Evolutionary conservation across 2,888 invertebrate genomes (phyloP).

Genomic region (Helleia helle): DNA sequence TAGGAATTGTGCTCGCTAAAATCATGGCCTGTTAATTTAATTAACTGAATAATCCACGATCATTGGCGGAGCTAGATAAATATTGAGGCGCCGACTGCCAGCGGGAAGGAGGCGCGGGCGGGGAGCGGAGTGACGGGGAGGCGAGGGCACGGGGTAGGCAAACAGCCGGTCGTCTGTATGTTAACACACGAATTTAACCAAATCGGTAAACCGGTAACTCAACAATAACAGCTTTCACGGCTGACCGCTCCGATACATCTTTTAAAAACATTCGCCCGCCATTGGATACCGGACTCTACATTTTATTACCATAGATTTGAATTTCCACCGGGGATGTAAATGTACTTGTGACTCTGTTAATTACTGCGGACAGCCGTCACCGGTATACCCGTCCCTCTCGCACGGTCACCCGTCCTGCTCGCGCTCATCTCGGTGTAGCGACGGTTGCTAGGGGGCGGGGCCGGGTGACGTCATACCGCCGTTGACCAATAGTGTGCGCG

Average conservation of each 20-base stretch:
- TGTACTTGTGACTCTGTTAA: constrained; percentile 23
- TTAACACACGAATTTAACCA: constrained; percentile 71
- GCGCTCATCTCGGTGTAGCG: constrained; percentile 66
- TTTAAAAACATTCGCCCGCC: constrained; percentile 9
- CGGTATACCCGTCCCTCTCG: constrained; percentile 50
- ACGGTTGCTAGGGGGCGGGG: constrained; percentile 70
- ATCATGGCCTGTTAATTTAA: constrained; percentile 1
- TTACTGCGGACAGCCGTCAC: constrained; percentile 30
- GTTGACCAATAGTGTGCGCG: constrained; percentile 46
- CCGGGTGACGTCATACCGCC: constrained; percentile 53
- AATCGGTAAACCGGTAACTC: constrained; percentile 72
- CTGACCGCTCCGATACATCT: constrained; percentile 43
- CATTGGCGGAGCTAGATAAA: background rate
- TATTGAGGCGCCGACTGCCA: background rate
- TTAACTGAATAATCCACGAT: background rate
- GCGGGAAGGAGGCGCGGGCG: background rate
- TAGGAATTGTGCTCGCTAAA: too few species aligned
- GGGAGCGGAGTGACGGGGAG: too few species aligned
- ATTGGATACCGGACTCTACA: constrained; percentile 23
- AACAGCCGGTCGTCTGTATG: constrained; percentile 56
- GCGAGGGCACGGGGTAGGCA: too few species aligned
- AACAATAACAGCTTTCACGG: constrained; percentile 72
- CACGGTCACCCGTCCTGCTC: constrained; percentile 43
- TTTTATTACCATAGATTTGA: rapidly evolving
- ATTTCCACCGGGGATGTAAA: constrained; percentile 12